phyloP scores from a whole-genome alignment of 1,140 invertebrate genomes.

The Listronotus bonariensis region DNA sequence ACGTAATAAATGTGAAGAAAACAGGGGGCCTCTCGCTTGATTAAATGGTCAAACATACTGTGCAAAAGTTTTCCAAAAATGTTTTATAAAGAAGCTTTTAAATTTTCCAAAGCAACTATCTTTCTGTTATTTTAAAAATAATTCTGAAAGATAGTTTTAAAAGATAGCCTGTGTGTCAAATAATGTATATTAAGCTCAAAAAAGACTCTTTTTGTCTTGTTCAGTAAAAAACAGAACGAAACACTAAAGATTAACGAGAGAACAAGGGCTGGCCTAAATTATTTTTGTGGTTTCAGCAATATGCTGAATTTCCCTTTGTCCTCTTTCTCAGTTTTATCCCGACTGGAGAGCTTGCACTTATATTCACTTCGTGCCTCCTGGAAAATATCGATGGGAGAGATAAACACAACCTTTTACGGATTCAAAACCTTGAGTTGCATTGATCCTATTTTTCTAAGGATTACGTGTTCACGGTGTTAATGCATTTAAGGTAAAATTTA shows the following conservation, averaged over 20 bases:
- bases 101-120: too few species aligned
- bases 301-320: neutral
- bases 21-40: too few species aligned
- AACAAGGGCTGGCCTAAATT: slow-evolving; percentile 12
- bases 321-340: slow-evolving; percentile 10
- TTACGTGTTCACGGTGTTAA: neutral
- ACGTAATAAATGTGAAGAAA: too few species aligned
- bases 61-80: too few species aligned
- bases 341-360: slow-evolving; percentile 10
- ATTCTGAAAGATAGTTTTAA: too few species aligned
- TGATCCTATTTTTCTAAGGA: slow-evolving; percentile 13
- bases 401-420: slow-evolving; percentile 20
- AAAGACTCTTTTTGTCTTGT: neutral
- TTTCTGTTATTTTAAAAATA: too few species aligned
- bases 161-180: too few species aligned
- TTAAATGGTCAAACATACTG: too few species aligned
- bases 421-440: slow-evolving; percentile 16
- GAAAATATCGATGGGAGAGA: slow-evolving; percentile 11
- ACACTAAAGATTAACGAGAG: neutral
- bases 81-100: too few species aligned
- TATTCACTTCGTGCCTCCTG: slow-evolving; percentile 12
- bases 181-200: too few species aligned
- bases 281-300: slow-evolving; percentile 14
- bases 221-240: neutral
- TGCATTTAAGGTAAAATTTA: neutral